phyloP scores from a whole-genome alignment of 2,888 invertebrate genomes.

The Lymantria monacha region DNA sequence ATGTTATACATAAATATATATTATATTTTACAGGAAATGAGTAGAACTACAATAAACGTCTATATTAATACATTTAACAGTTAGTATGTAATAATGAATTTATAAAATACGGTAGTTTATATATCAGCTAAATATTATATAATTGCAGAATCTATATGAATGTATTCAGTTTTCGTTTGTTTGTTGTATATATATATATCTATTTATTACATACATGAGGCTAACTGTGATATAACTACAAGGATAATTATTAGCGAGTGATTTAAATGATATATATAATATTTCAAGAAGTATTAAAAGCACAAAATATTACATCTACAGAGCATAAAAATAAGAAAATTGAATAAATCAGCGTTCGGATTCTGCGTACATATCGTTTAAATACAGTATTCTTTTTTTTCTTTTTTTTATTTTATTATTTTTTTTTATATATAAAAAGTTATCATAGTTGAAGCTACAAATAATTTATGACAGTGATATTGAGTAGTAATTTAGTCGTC shows the following conservation, averaged over 20 bases:
- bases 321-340: conserved; percentile 8
- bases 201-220: no score
- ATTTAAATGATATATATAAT: no score
- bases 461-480: conserved; percentile 28
- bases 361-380: conserved; percentile 25
- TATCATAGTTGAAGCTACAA: conserved; percentile 22
- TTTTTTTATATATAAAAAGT: conserved; percentile 10
- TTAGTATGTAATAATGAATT: conserved; percentile 23
- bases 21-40: conserved; percentile 42
- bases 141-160: conserved; percentile 22
- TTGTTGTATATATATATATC: not conserved
- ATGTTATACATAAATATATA: no score
- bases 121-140: conserved; percentile 18
- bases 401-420: conserved; percentile 17
- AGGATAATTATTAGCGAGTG: no score
- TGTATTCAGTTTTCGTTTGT: conserved; percentile 20
- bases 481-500: conserved; percentile 17
- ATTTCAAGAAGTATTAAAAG: no score
- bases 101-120: conserved; percentile 13
- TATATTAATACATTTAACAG: conserved; percentile 29
- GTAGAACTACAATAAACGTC: conserved; percentile 35
- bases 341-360: conserved; percentile 11
- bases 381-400: conserved; percentile 11
- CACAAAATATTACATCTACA: conserved; percentile 2
- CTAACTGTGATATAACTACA: no score